Evolutionary conservation across 2,888 invertebrate genomes (phyloP), one percentile per base, ranked within the genome.

Genomic region (Rhabditoides inermis): DNA sequence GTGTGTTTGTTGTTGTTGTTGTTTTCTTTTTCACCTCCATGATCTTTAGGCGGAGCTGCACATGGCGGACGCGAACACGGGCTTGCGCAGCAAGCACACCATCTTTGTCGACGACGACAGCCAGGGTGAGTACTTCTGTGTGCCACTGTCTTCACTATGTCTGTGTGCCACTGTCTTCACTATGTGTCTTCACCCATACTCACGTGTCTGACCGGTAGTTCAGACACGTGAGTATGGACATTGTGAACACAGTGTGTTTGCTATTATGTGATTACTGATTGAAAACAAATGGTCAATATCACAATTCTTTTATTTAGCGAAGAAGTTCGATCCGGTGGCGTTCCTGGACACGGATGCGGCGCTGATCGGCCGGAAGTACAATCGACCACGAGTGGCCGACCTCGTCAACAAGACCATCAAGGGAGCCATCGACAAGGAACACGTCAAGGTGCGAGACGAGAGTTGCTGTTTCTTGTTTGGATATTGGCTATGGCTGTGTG

Each of bases 261-360:
- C n/a, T n/a, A n/a, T n/a, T n/a, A n/a, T n/a, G n/a, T n/a, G n/a
- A n/a, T n/a, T n/a, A n/a, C n/a, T n/a, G n/a, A n/a, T n/a, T n/a
- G n/a, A n/a, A n/a, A n/a, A n/a, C n/a, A n/a, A n/a, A n/a, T n/a
- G n/a, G n/a, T n/a, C n/a, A n/a, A n/a, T n/a, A n/a, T n/a, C n/a
- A n/a, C n/a, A n/a, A n/a, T n/a, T n/a, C n/a, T n/a, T n/a, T n/a
- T n/a, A n/a, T 64, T 49, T 41, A 64, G 80, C 79, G 0, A 81
- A 82, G 60, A 76, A 81, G 25, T 85, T 86, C 77, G 84, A 87
- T 77, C 72, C 87, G 5, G 85, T 84, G 0, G 82, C 85, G 66
- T 82, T 84, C 57, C 79, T 88, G 47, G 84, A 85, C 66, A 88
- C 88, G 0, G 86, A 88, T 75, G 86, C 86, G 0, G 80, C 82